phyloP scores from a whole-genome alignment of 1,140 invertebrate species.

The Anadara kagoshimensis region DNA sequence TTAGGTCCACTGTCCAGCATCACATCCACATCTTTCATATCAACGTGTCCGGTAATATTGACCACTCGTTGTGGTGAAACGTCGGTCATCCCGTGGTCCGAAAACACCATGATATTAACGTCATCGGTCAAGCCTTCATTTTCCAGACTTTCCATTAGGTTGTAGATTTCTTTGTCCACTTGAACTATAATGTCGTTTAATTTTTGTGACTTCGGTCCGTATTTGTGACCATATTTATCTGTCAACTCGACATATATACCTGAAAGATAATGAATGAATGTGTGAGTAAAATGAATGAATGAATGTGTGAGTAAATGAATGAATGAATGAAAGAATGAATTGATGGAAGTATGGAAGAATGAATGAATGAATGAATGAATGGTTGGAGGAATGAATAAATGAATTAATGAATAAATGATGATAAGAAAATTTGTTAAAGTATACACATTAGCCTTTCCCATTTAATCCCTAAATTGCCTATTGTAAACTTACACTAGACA shows the following conservation, averaged over 20 bases:
- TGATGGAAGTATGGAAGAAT: not conserved
- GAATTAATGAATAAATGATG: no score
- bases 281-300: not conserved
- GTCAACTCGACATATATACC: constrained; percentile 60
- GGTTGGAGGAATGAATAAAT: not conserved
- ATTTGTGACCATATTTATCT: constrained; percentile 58
- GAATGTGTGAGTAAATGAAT: no score
- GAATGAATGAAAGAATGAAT: not conserved
- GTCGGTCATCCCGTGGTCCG: constrained; percentile 74
- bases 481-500: no score
- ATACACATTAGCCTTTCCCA: no score
- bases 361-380: not conserved
- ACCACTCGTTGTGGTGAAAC: constrained; percentile 58
- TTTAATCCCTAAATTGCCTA: no score
- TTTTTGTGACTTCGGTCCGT: constrained; percentile 49
- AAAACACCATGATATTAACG: constrained; percentile 73
- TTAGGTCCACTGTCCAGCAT: constrained; percentile 64
- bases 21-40: constrained; percentile 53
- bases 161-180: constrained; percentile 57
- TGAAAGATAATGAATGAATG: constrained; percentile 15
- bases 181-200: constrained; percentile 43
- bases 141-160: constrained; percentile 54
- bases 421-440: no score
- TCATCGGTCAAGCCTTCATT: constrained; percentile 30
- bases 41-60: constrained; percentile 61